Evolutionary conservation across 2,113 vertebrate genomes (phyloP).

Genomic region (Zosterops borbonicus): DNA sequence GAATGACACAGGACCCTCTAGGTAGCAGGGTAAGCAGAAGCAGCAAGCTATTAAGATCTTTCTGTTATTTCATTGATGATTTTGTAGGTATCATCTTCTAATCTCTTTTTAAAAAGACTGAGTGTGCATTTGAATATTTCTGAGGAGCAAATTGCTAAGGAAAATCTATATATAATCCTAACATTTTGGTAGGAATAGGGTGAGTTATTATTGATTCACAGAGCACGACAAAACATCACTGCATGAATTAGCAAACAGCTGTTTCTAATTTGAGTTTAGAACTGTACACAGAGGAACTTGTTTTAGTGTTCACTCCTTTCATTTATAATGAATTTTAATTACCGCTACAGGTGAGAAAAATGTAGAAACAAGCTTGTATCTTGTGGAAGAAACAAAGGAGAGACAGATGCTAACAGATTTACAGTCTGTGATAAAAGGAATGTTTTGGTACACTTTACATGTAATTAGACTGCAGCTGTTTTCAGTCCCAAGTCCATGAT

Average conservation of each 20-base stretch:
- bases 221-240: slow-evolving; percentile 84
- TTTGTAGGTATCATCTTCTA: not conserved
- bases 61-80: not conserved
- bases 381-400: slow-evolving; percentile 83
- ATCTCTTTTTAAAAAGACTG: not conserved
- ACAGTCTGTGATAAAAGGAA: slow-evolving; percentile 86
- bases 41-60: not conserved
- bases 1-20: not conserved
- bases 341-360: slow-evolving; percentile 88
- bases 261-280: slow-evolving; percentile 91
- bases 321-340: slow-evolving; percentile 89
- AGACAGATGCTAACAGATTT: slow-evolving; percentile 86
- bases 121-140: not conserved
- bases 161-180: slow-evolving; percentile 66
- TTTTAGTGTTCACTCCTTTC: slow-evolving; percentile 86
- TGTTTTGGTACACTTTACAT: slow-evolving; percentile 88
- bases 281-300: slow-evolving; percentile 88
- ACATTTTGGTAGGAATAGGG: slow-evolving; percentile 74
- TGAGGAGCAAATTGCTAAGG: slow-evolving; percentile 31
- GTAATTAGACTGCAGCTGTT: slow-evolving; percentile 90
- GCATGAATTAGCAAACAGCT: slow-evolving; percentile 91
- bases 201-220: slow-evolving; percentile 84
- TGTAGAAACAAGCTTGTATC: slow-evolving; percentile 90
- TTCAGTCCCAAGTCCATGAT: slow-evolving; percentile 79
- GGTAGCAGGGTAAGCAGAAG: not conserved